Conservation (phyloP, 2,888 invertebrate genomes). For the Lithosia quadra region DNA sequence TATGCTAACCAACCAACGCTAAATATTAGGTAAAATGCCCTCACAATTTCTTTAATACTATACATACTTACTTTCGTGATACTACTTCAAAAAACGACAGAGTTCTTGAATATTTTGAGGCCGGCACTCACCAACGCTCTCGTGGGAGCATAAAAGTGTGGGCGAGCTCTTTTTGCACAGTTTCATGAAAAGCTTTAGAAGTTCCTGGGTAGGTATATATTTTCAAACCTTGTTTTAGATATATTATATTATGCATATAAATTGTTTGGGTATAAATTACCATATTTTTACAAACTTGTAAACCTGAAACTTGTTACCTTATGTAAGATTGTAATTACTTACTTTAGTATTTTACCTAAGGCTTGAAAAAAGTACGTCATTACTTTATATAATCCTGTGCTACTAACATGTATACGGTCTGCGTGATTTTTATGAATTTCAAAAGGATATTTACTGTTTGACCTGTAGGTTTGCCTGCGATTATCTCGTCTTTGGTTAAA, state of each 20-base stretch:
- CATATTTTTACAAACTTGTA: neutral
- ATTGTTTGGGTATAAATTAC: conserved; percentile 18
- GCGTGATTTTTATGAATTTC: too few species aligned
- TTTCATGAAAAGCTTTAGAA: conserved; percentile 48
- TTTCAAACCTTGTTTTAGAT: conserved; percentile 42
- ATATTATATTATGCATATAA: conserved; percentile 23
- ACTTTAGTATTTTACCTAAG: neutral
- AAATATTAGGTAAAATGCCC: conserved; percentile 18
- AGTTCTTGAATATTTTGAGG: conserved; percentile 63
- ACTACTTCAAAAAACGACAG: conserved; percentile 54
- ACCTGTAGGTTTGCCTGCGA: too few species aligned
- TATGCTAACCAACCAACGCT: neutral
- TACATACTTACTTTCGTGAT: conserved; percentile 50
- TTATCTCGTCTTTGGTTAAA: too few species aligned
- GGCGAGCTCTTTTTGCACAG: conserved; percentile 57
- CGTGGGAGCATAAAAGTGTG: conserved; percentile 60
- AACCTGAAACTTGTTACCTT: neutral
- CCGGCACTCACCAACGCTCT: conserved; percentile 56
- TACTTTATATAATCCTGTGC: too few species aligned
- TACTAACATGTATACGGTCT: neutral
- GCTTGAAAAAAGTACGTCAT: too few species aligned
- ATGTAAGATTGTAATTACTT: neutral
- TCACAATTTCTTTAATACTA: conserved; percentile 47
- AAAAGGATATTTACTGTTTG: too few species aligned
- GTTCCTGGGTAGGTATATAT: neutral